phyloP scores from a whole-genome alignment of 2,888 invertebrate genomes.

The Colletes collaris region DNA sequence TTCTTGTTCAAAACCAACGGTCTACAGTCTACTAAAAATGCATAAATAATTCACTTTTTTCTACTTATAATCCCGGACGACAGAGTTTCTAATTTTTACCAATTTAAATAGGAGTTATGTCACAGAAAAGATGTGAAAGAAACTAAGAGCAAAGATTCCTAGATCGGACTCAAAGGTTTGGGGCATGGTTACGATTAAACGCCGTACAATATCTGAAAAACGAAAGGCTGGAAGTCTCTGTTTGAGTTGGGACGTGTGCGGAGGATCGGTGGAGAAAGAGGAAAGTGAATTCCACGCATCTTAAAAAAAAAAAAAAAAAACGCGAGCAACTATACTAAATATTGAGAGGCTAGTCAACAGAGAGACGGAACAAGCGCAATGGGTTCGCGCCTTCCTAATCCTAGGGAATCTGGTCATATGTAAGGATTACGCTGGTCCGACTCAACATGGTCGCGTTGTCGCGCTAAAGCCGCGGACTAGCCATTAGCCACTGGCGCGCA shows the following conservation, averaged over 20 bases:
- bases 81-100: too few species aligned
- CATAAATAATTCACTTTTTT: constrained; percentile 9
- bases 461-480: constrained; percentile 72
- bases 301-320: constrained; percentile 11
- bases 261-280: constrained; percentile 5
- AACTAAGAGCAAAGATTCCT: too few species aligned
- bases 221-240: background rate
- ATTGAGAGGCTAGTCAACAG: constrained; percentile 58
- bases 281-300: constrained; percentile 51
- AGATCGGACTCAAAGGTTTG: too few species aligned
- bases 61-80: too few species aligned
- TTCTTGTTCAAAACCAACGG: constrained; percentile 65
- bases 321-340: constrained; percentile 47
- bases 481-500: constrained; percentile 73
- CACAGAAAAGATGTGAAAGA: too few species aligned
- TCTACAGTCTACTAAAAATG: constrained; percentile 29
- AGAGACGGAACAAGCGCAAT: constrained; percentile 68
- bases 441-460: constrained; percentile 71
- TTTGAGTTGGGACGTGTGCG: background rate
- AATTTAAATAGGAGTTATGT: too few species aligned
- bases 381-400: constrained; percentile 74
- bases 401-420: constrained; percentile 76
- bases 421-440: constrained; percentile 77
- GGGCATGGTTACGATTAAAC: too few species aligned
- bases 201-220: background rate